Evolutionary conservation across 2,797 vertebrate species (phyloP), one percentile per base, ranked within the genome.

Genomic region (Neostethus bicornis): DNA sequence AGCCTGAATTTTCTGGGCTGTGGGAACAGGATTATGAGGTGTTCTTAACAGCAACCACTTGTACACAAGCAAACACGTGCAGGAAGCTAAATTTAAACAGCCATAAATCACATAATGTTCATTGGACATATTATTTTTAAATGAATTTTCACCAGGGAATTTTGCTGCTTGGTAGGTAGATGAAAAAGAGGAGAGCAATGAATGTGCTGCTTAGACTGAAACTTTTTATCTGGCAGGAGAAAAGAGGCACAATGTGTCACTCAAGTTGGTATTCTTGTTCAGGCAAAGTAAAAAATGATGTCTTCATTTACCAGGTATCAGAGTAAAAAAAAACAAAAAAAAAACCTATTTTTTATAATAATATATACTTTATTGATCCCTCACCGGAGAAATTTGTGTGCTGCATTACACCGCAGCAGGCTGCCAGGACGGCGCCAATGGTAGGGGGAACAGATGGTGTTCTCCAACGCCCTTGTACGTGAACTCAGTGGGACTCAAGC

Each of bases 1-100:
- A 93, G 73, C 95, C 95, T 0, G 95, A 96, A 76, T 93, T 97
- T 74, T 79, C 79, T 0, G 95, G 95, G 17, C 91, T 96, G 14
- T 95, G 94, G 96, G 71, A 77, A 32, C 81, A 77, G 7, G 77
- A 87, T 7, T 63, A 43, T 43, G 83, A 80, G 66, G 79, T 94
- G 91, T 44, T 47, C 42, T 38, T 10, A 70, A 69, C 43, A 76
- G 28, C 52, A 54, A 16, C 21, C 4, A 29, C 46, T 35, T 61
- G 25, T 21, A 45, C 16, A 10, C 45, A 52, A 60, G 31, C 47
- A 67, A 78, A 73, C 54, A 45, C 67, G 49, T 44, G 28, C 61
- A 62, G 70, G 55, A 21, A 58, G 44, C 69, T 66, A 61, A 70
- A 74, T 70, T 65, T 59, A 81, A 62, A 73, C 54, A 1, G 25